Evolutionary conservation across 2,797 vertebrate species (phyloP).

Genomic region (Coreius guichenoti): DNA sequence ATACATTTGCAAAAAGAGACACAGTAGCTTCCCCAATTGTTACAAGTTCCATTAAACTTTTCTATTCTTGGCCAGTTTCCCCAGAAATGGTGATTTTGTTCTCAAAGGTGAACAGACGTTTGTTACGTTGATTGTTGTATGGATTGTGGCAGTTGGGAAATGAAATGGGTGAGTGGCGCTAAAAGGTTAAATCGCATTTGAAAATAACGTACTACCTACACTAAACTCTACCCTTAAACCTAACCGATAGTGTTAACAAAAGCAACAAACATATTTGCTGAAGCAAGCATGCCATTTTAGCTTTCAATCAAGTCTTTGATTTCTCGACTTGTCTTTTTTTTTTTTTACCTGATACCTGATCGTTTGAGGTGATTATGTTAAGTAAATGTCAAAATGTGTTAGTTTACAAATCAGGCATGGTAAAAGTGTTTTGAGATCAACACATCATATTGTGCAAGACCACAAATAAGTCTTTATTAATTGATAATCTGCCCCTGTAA

Average conservation of each 20-base stretch:
- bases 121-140: not conserved
- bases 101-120: not conserved
- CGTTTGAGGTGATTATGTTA: not conserved
- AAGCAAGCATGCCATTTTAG: not conserved
- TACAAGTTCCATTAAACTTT: not conserved
- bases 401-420: not conserved
- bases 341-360: not conserved
- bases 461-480: not conserved
- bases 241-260: not conserved
- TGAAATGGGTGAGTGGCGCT: not conserved
- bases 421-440: not conserved
- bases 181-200: not conserved
- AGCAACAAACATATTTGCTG: not conserved
- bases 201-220: not conserved
- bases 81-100: not conserved
- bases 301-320: not conserved
- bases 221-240: not conserved
- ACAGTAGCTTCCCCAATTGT: not conserved
- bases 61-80: not conserved
- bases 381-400: not conserved
- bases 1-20: not conserved
- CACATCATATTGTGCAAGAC: not conserved
- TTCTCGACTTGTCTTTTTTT: too few species aligned
- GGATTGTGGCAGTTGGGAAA: not conserved
- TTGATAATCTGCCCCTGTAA: not conserved